phyloP scores from a whole-genome alignment of 92 coral and sea anemone species.

The Parazoanthus darwini region DNA sequence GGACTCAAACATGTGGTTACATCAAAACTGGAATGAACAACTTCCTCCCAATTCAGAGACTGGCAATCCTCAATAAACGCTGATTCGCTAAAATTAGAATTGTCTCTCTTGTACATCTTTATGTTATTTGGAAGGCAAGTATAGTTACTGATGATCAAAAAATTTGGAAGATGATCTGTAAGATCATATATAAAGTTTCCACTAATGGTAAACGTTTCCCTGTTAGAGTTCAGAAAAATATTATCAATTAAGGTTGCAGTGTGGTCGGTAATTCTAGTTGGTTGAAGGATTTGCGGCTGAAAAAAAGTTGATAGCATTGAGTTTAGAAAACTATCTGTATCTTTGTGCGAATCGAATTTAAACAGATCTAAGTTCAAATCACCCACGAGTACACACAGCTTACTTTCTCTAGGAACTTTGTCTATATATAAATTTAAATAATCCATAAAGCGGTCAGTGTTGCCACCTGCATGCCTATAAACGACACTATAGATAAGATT shows the following conservation, averaged over 20 bases:
- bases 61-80: conserved; percentile 46
- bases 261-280: conserved; percentile 58
- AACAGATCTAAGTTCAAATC: not conserved
- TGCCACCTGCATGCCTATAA: too few relatives aligned
- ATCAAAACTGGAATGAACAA: conserved; percentile 4
- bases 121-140: conserved; percentile 54
- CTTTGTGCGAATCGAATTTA: not conserved
- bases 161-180: conserved; percentile 64
- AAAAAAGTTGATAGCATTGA: conserved; percentile 12
- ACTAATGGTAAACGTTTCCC: conserved; percentile 54
- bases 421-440: too few relatives aligned
- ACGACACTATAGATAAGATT: too few relatives aligned
- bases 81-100: conserved; percentile 55
- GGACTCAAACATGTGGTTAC: too few relatives aligned
- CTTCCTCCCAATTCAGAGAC: not conserved
- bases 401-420: not conserved
- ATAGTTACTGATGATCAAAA: conserved; percentile 59
- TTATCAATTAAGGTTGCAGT: conserved; percentile 65
- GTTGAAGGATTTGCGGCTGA: conserved; percentile 58
- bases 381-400: too few relatives aligned
- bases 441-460: too few relatives aligned
- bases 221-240: conserved; percentile 56
- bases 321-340: not conserved
- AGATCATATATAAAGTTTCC: conserved; percentile 65
- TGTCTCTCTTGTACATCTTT: conserved; percentile 54